These are phyloP conservation scores for Caenorhabditis sp. DNA, from an alignment of 2,888 invertebrate genomes.

Conservation along the genomic window DNA sequence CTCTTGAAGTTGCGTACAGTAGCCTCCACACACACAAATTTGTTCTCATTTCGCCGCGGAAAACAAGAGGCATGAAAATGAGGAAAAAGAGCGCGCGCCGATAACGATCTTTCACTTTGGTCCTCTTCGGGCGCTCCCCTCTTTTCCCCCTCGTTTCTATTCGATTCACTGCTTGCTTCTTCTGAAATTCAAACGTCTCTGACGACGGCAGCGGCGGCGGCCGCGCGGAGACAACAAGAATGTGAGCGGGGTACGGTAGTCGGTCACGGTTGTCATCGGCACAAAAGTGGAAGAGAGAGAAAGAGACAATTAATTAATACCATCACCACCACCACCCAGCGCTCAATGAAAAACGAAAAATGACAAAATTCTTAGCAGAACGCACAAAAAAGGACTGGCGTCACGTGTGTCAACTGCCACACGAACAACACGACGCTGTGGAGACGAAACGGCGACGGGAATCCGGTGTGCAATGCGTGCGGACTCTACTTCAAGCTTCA, in stretches of 20 bases:
- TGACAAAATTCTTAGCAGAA: constrained; percentile 68
- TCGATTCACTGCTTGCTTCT: too few relatives aligned
- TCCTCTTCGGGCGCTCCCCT: constrained; percentile 11
- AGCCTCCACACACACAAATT: constrained; percentile 25
- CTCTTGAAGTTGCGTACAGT: too few relatives aligned
- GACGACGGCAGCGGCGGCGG: background rate
- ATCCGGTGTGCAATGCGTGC: constrained; percentile 98
- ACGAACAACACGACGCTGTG: constrained; percentile 94
- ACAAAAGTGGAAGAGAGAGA: background rate
- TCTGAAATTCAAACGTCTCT: constrained; percentile 46
- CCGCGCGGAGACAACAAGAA: background rate
- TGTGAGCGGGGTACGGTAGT: constrained; percentile 20
- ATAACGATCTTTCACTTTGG: background rate
- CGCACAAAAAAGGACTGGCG: constrained; percentile 85
- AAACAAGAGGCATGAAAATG: constrained; percentile 29
- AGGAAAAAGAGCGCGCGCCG: constrained; percentile 9
- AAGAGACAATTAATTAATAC: constrained; percentile 24
- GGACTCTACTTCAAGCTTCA: constrained; percentile 97
- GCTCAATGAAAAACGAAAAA: background rate
- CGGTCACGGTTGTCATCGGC: constrained; percentile 35
- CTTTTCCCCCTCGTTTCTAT: background rate
- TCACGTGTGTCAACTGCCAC: constrained; percentile 92
- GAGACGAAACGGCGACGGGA: constrained; percentile 93
- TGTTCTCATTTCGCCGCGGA: constrained; percentile 17
- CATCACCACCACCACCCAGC: background rate